Conservation (phyloP, 2,113 vertebrate genomes). For the Festucalex cinctus region DNA sequence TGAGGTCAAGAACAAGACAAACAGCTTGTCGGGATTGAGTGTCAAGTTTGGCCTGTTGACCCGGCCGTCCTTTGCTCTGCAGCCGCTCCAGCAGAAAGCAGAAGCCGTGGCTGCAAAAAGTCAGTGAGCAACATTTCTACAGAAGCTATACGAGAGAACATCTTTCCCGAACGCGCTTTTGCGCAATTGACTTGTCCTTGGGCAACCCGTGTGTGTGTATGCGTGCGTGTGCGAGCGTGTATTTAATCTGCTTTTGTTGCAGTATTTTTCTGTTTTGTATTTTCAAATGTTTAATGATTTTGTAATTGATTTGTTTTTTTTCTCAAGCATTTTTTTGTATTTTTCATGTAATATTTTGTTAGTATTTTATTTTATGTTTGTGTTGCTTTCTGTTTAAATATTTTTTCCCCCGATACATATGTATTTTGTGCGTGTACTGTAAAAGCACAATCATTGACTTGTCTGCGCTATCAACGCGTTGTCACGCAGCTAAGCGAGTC, state of each 20-base stretch:
- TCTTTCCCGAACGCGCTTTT: conserved; percentile 49
- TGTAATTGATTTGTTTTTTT: too few relatives aligned
- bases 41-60: background rate
- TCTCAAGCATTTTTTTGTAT: too few relatives aligned
- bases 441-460: background rate
- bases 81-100: conserved; percentile 20
- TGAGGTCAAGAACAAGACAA: conserved; percentile 25
- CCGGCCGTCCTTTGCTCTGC: background rate
- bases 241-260: background rate
- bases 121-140: conserved; percentile 31
- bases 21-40: conserved; percentile 18
- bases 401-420: background rate
- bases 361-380: too few relatives aligned
- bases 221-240: background rate
- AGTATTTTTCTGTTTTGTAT: background rate
- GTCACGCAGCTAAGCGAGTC: conserved; percentile 11
- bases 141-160: conserved; percentile 23
- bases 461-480: conserved; percentile 17
- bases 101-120: conserved; percentile 20
- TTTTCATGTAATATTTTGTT: too few relatives aligned
- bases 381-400: background rate
- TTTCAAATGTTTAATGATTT: background rate
- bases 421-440: background rate
- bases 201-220: conserved; percentile 20
- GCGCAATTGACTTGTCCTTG: conserved; percentile 46